Conservation (phyloP, 53 echinoderm and acorn worm species). For the Holothuria scabra region DNA sequence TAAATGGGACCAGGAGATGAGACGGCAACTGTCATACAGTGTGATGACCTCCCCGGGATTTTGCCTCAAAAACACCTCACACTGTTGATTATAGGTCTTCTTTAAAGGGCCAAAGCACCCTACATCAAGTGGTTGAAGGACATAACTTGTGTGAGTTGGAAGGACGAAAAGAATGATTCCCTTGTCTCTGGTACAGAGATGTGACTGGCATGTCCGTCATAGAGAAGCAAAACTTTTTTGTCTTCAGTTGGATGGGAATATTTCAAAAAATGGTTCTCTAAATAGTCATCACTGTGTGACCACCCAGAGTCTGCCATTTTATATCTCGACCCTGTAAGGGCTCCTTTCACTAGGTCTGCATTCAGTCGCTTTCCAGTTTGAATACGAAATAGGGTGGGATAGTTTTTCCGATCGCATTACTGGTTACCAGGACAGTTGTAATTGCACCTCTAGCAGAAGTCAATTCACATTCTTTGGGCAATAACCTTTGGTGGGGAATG, state of each 20-base stretch:
- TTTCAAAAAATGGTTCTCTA: neutral
- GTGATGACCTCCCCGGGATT: neutral
- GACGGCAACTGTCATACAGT: neutral
- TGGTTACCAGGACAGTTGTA: constrained; percentile 4
- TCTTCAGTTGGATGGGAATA: neutral
- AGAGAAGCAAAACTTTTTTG: constrained; percentile 19
- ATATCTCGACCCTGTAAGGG: constrained; percentile 1
- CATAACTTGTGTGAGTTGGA: constrained; percentile 47
- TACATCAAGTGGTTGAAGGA: constrained; percentile 54
- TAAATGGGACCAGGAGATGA: neutral
- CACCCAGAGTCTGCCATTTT: constrained; percentile 23
- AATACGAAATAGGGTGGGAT: constrained; percentile 35
- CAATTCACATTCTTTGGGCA: neutral
- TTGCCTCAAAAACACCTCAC: neutral
- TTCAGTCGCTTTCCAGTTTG: constrained; percentile 28
- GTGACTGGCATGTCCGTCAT: constrained; percentile 42
- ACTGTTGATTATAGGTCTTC: constrained; percentile 13
- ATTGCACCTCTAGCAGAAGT: constrained; percentile 6
- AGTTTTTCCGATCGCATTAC: neutral
- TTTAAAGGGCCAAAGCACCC: constrained; percentile 41
- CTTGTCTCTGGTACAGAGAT: constrained; percentile 23
- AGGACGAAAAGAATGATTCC: constrained; percentile 33
- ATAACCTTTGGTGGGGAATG: constrained; percentile 38
- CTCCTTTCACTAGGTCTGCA: neutral
- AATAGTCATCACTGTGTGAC: constrained; percentile 9